Evolutionary conservation across 1,140 invertebrate species (phyloP).

Genomic region (Drosophila rhopaloa): DNA sequence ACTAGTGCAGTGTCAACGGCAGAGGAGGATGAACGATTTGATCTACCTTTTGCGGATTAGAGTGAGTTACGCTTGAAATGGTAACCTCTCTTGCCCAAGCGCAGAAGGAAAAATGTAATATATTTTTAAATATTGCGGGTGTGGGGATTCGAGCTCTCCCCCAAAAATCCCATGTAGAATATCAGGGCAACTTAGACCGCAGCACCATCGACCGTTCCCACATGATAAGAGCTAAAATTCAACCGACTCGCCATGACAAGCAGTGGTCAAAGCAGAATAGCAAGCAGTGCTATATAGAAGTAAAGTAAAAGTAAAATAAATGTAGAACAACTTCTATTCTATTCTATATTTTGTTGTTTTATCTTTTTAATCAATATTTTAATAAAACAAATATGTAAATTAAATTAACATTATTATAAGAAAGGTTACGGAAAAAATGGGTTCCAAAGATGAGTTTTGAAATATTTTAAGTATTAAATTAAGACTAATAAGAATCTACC

Average conservation of each 20-base stretch:
- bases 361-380: no score
- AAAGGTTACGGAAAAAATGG: no score
- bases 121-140: background rate
- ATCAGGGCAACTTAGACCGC: background rate
- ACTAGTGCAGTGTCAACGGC: conserved; percentile 77
- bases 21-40: conserved; percentile 72
- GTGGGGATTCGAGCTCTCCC: conserved; percentile 33
- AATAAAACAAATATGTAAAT: no score
- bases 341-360: background rate
- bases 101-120: conserved; percentile 57
- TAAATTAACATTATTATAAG: no score
- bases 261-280: conserved; percentile 5
- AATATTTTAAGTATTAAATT: no score
- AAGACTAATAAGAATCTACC: no score
- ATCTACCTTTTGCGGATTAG: conserved; percentile 83
- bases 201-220: conserved; percentile 11
- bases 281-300: conserved; percentile 15
- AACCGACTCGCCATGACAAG: background rate
- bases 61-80: conserved; percentile 56
- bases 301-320: conserved; percentile 5
- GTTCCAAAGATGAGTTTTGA: no score
- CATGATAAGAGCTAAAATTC: rapidly evolving
- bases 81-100: conserved; percentile 75
- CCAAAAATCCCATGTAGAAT: background rate
- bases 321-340: background rate